Evolutionary conservation across 2,797 vertebrate species (phyloP), one percentile per base, ranked within the genome.

Genomic region (Falco novaeseelandiae): DNA sequence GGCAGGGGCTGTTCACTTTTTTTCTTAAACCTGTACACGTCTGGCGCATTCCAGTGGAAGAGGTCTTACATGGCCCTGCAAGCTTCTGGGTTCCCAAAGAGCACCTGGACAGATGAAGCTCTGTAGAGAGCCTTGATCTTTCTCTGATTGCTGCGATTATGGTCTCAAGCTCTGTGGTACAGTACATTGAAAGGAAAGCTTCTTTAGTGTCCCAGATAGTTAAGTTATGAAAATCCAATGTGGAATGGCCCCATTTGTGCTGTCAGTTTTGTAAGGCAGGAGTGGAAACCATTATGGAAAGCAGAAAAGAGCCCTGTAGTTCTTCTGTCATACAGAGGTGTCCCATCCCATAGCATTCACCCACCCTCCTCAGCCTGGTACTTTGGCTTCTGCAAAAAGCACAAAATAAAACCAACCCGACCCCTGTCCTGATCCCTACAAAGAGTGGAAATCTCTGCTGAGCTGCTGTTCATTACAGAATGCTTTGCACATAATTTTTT

Each of bases 21-120:
- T 57, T 18, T n/a, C 58, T 44, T 22, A 40, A 65, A 18, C 18
- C 18, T n/a, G 2, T 3, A 0, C 0, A 0, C n/a, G 20, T 20
- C 17, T 36, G 26, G 26, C 65, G 29, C 29, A 16, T 90, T 74
- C 9, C 14, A 1, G 8, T 13, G 20, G 49, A 19, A 40, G 22
- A 40, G 9, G 14, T 7, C 8, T 83, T 11, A 2, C 0, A 1
- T 5, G 22, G 42, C 46, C 62, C 25, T n/a, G 44, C 7, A 51
- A 74, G 13, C 19, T 46, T 21, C 34, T 44, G 21, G 21, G 49
- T 72, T 70, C 52, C 44, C 63, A 32, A 58, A 65, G 55, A 55
- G 10, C 11, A 7, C 16, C 19, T 59, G 63, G 38, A 11, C 4
- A n/a, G 34, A 18, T 6, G 38, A 65, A 85, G 69, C 29, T 49